Conservation (phyloP, 2,797 vertebrate species). For the Eutrigla gurnardus region DNA sequence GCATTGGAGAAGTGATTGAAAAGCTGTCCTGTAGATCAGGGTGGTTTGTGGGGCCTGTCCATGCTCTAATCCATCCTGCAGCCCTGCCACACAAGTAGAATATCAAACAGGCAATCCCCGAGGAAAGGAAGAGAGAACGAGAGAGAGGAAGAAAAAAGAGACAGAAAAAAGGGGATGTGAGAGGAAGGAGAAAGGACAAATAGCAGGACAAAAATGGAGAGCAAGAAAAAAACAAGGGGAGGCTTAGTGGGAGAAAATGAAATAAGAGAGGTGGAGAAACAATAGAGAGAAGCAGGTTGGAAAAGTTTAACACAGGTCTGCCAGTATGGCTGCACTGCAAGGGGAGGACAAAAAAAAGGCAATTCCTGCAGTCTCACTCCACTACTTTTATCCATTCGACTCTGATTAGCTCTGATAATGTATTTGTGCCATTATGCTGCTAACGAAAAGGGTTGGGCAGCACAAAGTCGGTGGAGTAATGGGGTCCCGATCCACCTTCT, state of each 20-base stretch:
- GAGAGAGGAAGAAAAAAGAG: slow-evolving; percentile 35
- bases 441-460: slow-evolving; percentile 74
- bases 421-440: slow-evolving; percentile 88
- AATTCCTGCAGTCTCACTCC: slow-evolving; percentile 90
- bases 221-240: slow-evolving; percentile 46
- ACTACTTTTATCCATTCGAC: slow-evolving; percentile 92
- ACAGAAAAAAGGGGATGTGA: slow-evolving; percentile 39
- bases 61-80: slow-evolving; percentile 89
- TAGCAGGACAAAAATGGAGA: slow-evolving; percentile 49
- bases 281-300: slow-evolving; percentile 22
- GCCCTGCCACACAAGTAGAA: slow-evolving; percentile 83
- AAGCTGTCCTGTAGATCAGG: slow-evolving; percentile 87
- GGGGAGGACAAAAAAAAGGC: slow-evolving; percentile 74
- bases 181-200: slow-evolving; percentile 51
- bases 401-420: slow-evolving; percentile 94
- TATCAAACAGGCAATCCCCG: slow-evolving; percentile 88
- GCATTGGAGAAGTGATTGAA: slow-evolving; percentile 86
- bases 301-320: slow-evolving; percentile 47
- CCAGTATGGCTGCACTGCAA: slow-evolving; percentile 38
- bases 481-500: slow-evolving; percentile 64
- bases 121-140: slow-evolving; percentile 77
- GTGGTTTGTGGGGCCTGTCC: slow-evolving; percentile 89
- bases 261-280: slow-evolving; percentile 18
- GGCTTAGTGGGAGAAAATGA: slow-evolving; percentile 28
- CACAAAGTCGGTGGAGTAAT: slow-evolving; percentile 66